Evolutionary conservation across 2,113 vertebrate genomes (phyloP), one percentile per base, ranked within the genome.

Genomic region (Podarcis raffonei): DNA sequence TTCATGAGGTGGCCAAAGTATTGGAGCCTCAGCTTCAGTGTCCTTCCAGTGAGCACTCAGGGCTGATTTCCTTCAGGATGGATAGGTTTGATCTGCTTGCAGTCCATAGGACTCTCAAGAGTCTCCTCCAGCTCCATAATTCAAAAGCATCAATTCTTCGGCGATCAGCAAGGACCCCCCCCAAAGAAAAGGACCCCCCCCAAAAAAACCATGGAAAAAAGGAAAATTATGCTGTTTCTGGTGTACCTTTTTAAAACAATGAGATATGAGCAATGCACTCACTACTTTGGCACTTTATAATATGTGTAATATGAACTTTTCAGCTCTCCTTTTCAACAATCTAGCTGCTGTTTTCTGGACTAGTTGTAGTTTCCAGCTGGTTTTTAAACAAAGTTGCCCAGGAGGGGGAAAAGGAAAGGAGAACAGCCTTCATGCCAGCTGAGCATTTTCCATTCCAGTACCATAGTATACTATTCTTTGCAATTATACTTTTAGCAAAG

Each of bases 401-500:
- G 12, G 85, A 91, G 2, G 81, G 66, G 82, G 32, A 79, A 90
- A 57, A 84, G 9, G 86, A 66, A 68, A 92, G 16, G 9, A 84
- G 16, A 89, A 13, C 27, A 90, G 30, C 25, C 57, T 85, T 87
- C 85, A 30, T 81, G 66, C 65, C 75, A 89, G 74, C 18, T 53
- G 7, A 76, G 39, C 88, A 0, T 89, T 90, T 92, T 86, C 11
- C 48, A 20, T 90, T 79, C 91, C 78, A 76, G 91, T 95, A 84
- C 6, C 4, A 53, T 68, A 87, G 87, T 92, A 16, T 13, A 48
- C 66, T 13, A 35, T 87, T 92, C 92, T 92, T 93, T 91, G 84
- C 37, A 93, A 88, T 94, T 91, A 89, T 3, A 83, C n/a, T 94
- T 92, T 92, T 62, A 93, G 68, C 87, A 84, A 90, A 66, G 62